Conservation (phyloP, 2,113 vertebrate species). For the Vulpes lagopus region DNA sequence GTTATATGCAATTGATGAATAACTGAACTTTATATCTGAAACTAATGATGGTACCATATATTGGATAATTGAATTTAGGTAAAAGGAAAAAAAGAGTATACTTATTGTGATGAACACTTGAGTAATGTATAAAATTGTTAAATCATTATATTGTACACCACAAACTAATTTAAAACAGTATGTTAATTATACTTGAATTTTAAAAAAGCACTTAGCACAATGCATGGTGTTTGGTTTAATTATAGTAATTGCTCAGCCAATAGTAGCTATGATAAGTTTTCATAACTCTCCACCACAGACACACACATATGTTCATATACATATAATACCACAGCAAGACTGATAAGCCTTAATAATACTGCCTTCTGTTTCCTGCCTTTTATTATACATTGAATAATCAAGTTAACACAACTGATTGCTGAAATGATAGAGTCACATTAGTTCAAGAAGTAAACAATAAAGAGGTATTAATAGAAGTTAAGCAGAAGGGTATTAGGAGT, state of each 20-base stretch:
- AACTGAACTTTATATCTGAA: too few relatives aligned
- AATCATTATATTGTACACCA: neutral
- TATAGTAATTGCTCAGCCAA: neutral
- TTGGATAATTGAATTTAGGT: neutral
- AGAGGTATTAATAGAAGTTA: neutral
- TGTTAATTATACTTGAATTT: neutral
- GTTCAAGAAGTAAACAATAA: conserved; percentile 5
- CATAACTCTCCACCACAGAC: neutral
- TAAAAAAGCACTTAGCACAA: neutral
- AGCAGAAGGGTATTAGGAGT: neutral
- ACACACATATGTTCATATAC: neutral
- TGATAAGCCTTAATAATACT: neutral
- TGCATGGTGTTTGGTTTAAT: neutral
- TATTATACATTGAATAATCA: neutral
- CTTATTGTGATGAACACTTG: neutral
- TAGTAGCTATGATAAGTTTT: neutral
- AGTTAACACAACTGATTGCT: neutral
- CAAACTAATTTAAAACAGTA: neutral
- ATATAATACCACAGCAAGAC: neutral
- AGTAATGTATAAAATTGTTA: neutral
- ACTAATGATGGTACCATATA: too few relatives aligned
- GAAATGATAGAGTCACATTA: neutral
- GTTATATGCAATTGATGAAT: too few relatives aligned
- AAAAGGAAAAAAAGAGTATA: neutral
- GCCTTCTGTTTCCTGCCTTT: neutral